phyloP scores from a whole-genome alignment of 2,113 vertebrate genomes.

The Corydoras sp. region DNA sequence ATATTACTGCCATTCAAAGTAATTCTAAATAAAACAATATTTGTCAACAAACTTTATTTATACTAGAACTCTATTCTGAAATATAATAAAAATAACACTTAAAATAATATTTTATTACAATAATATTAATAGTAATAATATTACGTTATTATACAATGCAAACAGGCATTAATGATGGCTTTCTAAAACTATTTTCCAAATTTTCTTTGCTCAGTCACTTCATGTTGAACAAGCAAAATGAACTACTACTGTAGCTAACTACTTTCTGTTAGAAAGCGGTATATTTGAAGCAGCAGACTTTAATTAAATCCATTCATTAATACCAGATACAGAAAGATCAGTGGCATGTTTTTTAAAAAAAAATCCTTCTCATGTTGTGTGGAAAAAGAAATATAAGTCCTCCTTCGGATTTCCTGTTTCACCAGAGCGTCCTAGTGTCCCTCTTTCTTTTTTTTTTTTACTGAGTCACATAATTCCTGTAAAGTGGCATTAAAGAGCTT shows the following conservation, averaged over 20 bases:
- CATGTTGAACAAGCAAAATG: slow-evolving; percentile 51
- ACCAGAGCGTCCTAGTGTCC: slow-evolving; percentile 25
- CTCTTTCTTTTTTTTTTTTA: slow-evolving; percentile 1
- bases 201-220: slow-evolving; percentile 57
- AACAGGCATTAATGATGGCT: slow-evolving; percentile 62
- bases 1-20: slow-evolving; percentile 81
- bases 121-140: slow-evolving; percentile 73
- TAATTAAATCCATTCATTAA: slow-evolving; percentile 37
- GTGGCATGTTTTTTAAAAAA: slow-evolving; percentile 65
- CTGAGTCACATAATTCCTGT: slow-evolving; percentile 20
- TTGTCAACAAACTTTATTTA: slow-evolving; percentile 87
- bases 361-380: slow-evolving; percentile 42
- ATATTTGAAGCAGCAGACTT: slow-evolving; percentile 70
- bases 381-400: slow-evolving; percentile 33
- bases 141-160: slow-evolving; percentile 69
- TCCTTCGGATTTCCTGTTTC: slow-evolving; percentile 18
- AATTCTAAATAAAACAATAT: slow-evolving; percentile 98
- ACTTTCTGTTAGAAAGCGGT: slow-evolving; percentile 65
- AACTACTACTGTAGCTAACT: slow-evolving; percentile 58
- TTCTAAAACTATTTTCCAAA: slow-evolving; percentile 59
- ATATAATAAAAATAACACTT: slow-evolving; percentile 99
- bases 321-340: slow-evolving; percentile 57
- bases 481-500: slow-evolving; percentile 33
- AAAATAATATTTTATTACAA: slow-evolving; percentile 79
- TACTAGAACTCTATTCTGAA: slow-evolving; percentile 98